Evolutionary conservation across 2,797 vertebrate species (phyloP), one percentile per base, ranked within the genome.

Genomic region (Erpetoichthys calabaricus): DNA sequence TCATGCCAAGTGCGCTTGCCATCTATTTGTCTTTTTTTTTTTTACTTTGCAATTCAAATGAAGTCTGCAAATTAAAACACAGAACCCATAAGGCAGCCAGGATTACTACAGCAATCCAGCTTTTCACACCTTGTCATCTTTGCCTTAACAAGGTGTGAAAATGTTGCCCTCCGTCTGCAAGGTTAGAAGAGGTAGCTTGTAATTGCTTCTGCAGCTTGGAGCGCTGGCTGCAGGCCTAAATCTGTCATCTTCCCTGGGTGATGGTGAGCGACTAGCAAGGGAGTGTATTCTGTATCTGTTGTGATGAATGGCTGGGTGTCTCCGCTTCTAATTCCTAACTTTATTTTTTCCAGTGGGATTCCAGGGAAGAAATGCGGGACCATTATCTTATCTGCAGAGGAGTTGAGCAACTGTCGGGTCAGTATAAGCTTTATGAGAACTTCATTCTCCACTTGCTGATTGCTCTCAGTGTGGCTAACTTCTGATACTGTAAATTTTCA

Each of bases 331-430:
- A 59, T 52, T 47, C 10, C 63, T 4, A 54, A 44, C 56, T 3
- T 57, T 53, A 53, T 54, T 42, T 42, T 50, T 51, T 71, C 45
- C 68, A 94, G 91, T 67, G 91, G 91, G 44, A 79, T 94, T 60
- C 91, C 89, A 3, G 89, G 90, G 45, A 93, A 94, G 78, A 90
- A 89, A 60, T 93, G 91, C 67, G 91, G 91, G 64, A 83, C 71
- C 65, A 87, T 94, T 60, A 59, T 92, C 72, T 82, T 94, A 70
- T 82, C 86, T 44, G 92, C 89, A 0, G 92, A 97, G 72, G 92
- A 97, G 64, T 89, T 97, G 67, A 94, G 92, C 80, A 95, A 95
- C 75, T 97, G 92, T 70, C 85, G 92, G 84, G 92, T 94, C 67
- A 91, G 92, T 87, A 63, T 45, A 44, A 25, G 45, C 44, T 42